Evolutionary conservation across 2,888 invertebrate genomes (phyloP).

Genomic region (Branchellion lobata): DNA sequence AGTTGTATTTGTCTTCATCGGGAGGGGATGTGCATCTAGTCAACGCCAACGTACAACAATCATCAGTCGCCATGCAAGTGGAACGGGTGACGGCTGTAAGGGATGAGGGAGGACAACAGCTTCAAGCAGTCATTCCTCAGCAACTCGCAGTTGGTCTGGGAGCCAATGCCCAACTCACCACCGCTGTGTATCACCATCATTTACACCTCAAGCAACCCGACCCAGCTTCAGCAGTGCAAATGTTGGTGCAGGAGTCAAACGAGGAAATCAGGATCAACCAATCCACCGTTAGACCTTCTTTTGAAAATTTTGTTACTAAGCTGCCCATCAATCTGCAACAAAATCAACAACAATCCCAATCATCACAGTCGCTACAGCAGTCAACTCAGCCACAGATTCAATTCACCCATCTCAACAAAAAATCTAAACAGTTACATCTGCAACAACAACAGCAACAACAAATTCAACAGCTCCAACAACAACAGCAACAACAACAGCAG

Average conservation of each 20-base stretch:
- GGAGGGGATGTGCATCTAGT: conserved; percentile 41
- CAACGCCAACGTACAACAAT: conserved; percentile 36
- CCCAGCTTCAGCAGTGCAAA: conserved; percentile 25
- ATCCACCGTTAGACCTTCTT: conserved; percentile 29
- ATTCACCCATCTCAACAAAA: conserved; percentile 8
- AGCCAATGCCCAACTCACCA: conserved; percentile 36
- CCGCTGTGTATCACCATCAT: conserved; percentile 41
- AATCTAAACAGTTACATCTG: conserved; percentile 26
- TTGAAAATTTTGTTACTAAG: conserved; percentile 32
- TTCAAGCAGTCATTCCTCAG: conserved; percentile 37
- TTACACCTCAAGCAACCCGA: conserved; percentile 40
- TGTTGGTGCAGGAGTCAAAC: conserved; percentile 41
- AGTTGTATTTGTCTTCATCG: conserved; percentile 26
- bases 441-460: conserved; percentile 37
- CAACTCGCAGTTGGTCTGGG: conserved; percentile 32
- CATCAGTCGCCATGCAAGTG: conserved; percentile 35
- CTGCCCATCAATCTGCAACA: conserved; percentile 16
- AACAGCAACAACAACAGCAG: conserved; percentile 5
- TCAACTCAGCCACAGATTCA: not conserved
- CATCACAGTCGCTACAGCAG: not conserved
- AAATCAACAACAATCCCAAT: not conserved
- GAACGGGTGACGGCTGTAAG: conserved; percentile 35
- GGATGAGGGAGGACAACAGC: conserved; percentile 34
- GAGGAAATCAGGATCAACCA: conserved; percentile 42
- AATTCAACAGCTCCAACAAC: conserved; percentile 10